These are phyloP conservation scores for Pelecanoides urinatrix DNA, from an alignment of 2,113 vertebrate genomes.

Conservation along the genomic window DNA sequence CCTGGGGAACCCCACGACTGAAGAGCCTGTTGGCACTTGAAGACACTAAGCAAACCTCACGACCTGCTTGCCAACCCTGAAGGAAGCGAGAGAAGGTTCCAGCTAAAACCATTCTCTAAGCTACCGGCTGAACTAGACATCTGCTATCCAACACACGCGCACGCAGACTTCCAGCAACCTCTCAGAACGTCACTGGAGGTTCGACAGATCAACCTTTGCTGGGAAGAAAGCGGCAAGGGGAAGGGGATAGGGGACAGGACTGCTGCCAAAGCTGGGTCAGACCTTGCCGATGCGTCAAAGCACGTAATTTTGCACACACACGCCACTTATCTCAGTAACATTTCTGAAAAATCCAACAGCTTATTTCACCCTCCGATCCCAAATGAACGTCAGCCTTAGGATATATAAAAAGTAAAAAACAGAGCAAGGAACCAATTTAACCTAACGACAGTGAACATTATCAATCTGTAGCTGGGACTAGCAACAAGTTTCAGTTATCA, in stretches of 20 bases:
- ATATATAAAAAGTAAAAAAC: rapidly evolving
- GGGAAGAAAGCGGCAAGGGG: neutral
- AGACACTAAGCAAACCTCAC: rapidly evolving
- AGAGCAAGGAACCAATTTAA: neutral
- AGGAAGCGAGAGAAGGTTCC: neutral
- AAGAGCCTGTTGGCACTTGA: neutral
- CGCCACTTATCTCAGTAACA: rapidly evolving
- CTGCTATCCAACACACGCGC: rapidly evolving
- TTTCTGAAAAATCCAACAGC: rapidly evolving
- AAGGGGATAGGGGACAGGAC: neutral
- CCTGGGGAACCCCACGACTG: rapidly evolving
- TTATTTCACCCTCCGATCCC: rapidly evolving
- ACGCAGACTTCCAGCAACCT: neutral
- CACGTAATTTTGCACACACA: rapidly evolving
- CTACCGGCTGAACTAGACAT: rapidly evolving
- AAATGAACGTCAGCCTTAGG: rapidly evolving
- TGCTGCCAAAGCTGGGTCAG: neutral
- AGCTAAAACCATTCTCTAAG: too few species aligned
- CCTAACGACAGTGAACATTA: rapidly evolving
- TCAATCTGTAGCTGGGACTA: neutral
- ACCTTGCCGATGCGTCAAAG: too few species aligned
- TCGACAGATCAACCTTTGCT: too few species aligned
- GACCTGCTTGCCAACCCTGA: rapidly evolving
- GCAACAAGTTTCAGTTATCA: rapidly evolving
- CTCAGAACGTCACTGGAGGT: too few species aligned